phyloP scores from a whole-genome alignment of 2,888 invertebrate species.

The Ectobius pallidus region DNA sequence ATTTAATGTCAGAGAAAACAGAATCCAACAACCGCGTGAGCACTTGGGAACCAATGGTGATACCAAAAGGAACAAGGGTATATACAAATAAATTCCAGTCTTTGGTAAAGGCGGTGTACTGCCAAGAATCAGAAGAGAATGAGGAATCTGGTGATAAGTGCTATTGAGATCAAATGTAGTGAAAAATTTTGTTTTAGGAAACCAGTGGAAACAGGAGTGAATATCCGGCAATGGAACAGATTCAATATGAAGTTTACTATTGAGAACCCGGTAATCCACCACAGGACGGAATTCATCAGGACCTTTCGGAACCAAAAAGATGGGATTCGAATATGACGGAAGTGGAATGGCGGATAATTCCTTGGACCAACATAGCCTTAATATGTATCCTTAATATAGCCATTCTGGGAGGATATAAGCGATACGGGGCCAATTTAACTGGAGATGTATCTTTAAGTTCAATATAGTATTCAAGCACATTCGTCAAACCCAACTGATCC shows the following conservation, averaged over 20 bases:
- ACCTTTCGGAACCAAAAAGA: background rate
- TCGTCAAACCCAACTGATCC: no score
- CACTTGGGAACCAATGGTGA: background rate
- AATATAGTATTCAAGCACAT: no score
- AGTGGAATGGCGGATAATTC: background rate
- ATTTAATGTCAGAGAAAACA: no score
- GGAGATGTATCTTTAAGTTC: no score
- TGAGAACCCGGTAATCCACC: background rate
- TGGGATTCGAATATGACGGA: background rate
- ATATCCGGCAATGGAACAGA: background rate
- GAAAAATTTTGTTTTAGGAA: background rate
- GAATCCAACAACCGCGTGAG: no score
- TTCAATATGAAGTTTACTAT: background rate
- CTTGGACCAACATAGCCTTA: background rate
- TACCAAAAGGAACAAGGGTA: background rate
- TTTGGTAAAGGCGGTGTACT: no score
- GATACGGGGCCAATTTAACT: no score
- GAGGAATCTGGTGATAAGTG: background rate
- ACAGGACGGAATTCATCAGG: background rate
- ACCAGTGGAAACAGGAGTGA: background rate
- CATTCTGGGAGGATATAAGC: no score
- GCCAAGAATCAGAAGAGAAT: no score
- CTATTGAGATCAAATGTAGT: background rate
- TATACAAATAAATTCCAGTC: no score
- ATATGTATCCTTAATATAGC: no score